Evolutionary conservation across 2,888 invertebrate genomes (phyloP), one percentile per base, ranked within the genome.

Genomic region (Sericinus montela): DNA sequence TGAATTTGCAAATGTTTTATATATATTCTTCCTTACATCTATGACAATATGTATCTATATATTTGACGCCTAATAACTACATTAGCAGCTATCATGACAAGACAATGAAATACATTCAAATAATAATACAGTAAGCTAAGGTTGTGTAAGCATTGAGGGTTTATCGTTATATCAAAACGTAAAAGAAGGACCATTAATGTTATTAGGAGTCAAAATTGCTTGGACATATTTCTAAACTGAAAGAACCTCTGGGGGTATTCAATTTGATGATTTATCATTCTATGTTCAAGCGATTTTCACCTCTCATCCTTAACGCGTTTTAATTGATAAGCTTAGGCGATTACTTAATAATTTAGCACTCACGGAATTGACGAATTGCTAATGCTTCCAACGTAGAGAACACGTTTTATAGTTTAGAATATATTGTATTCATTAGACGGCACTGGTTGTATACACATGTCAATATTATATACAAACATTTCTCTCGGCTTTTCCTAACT

Each of bases 121-220:
- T 36, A 29, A 29, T 9, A 5, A 15, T 13, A 23, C 38, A 38
- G 35, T 67, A 64, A 75, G 72, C 61, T 67, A 69, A 65, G 80
- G 81, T 82, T 83, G 83, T 83, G 80, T 74, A 58, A 62, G 70
- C 77, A 75, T 73, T 70, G 63, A 56, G 64, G 60, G 74, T 77
- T 80, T 77, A 75, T 72, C 66, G 63, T 72, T 80, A 81, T 85
- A 86, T 86, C 83, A 80, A 81, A 76, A 72, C 71, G 83, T 82
- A 84, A 85, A 85, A 85, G 80, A 83, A 77, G 86, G 87, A 87
- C 87, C 87, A 87, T 80, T 81, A 63, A 63, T 63, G 54, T 60
- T 60, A 63, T 64, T 67, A 67, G n/a, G 60, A 64, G 62, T 63
- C 56, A 59, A 66, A 75, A 75, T 76, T 72, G 76, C 63, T 63